Evolutionary conservation across 1,140 invertebrate genomes (phyloP).

Genomic region (Brachystomella parvula): DNA sequence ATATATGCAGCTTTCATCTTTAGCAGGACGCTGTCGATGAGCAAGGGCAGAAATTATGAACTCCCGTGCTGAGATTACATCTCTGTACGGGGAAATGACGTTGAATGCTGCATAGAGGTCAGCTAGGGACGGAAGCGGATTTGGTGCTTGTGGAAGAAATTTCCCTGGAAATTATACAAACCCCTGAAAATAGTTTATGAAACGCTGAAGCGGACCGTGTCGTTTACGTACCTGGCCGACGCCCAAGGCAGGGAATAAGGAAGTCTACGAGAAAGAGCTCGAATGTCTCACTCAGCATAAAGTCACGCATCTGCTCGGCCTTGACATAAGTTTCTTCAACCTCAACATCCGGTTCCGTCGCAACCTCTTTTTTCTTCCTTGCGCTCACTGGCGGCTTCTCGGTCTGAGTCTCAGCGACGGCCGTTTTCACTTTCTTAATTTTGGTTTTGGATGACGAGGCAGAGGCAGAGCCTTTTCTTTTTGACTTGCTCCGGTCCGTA

Average conservation of each 20-base stretch:
- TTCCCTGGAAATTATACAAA: slow-evolving; percentile 13
- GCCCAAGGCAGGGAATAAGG: slow-evolving; percentile 11
- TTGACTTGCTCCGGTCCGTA: not conserved
- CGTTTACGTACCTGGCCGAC: slow-evolving; percentile 4
- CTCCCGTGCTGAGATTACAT: slow-evolving; percentile 17
- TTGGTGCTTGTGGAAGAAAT: slow-evolving; percentile 20
- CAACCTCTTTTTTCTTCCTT: not conserved
- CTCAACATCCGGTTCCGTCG: not conserved
- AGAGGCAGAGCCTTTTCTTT: not conserved
- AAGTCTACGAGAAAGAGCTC: slow-evolving; percentile 6
- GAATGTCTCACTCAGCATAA: slow-evolving; percentile 16
- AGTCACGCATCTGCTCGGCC: not conserved
- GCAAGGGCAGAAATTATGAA: slow-evolving; percentile 12
- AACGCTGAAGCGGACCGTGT: not conserved
- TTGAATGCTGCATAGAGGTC: slow-evolving; percentile 25
- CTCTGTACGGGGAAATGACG: slow-evolving; percentile 5
- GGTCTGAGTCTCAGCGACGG: not conserved
- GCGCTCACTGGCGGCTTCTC: not conserved
- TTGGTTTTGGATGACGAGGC: not conserved
- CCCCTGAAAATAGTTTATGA: not conserved
- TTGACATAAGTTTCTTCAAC: not conserved
- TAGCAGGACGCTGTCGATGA: not conserved
- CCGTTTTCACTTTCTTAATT: not conserved
- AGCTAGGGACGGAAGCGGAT: slow-evolving; percentile 22
- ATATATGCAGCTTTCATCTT: slow-evolving; percentile 3